Percentiles rank a stretch among this genome's conserved stretches.
Conservation (phyloP, 2,888 invertebrate genomes). For the Venusia cambrica region DNA sequence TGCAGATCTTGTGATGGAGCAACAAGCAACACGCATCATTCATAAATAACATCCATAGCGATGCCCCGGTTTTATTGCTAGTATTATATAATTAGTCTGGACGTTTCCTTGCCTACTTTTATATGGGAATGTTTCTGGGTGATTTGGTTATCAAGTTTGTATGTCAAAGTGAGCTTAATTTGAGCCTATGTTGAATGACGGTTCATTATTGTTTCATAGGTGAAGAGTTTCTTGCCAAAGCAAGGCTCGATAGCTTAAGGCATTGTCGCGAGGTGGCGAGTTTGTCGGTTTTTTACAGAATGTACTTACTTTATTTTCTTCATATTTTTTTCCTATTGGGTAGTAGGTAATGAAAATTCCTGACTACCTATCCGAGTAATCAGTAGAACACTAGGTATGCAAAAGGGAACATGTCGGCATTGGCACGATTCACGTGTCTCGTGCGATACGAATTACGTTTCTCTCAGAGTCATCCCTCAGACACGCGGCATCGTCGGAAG, state of each 20-base stretch:
- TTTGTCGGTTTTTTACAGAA: no score
- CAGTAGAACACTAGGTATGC: no score
- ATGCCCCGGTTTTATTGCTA: constrained; percentile 10
- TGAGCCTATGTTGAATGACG: no score
- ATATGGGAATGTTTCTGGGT: constrained; percentile 15
- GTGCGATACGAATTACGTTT: constrained; percentile 27
- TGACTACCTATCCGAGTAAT: no score
- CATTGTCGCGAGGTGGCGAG: no score
- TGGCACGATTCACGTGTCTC: constrained; percentile 24
- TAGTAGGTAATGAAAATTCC: no score
- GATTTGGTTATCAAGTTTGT: constrained; percentile 19
- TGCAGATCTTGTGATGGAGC: constrained; percentile 37
- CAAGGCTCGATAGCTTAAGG: no score
- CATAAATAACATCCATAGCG: constrained; percentile 21
- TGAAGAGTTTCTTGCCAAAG: constrained; percentile 5
- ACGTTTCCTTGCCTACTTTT: constrained; percentile 14
- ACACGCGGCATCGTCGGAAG: constrained; percentile 49
- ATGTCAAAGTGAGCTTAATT: constrained; percentile 16
- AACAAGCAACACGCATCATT: constrained; percentile 24
- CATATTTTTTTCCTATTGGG: no score
- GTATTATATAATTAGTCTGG: constrained; percentile 11
- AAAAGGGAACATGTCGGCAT: constrained; percentile 31
- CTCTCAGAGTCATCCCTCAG: constrained; percentile 26
- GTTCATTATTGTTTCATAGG: no score
- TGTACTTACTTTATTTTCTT: no score